Evolutionary conservation across 2,888 invertebrate genomes (phyloP).

Genomic region (Clistopyga incitator): DNA sequence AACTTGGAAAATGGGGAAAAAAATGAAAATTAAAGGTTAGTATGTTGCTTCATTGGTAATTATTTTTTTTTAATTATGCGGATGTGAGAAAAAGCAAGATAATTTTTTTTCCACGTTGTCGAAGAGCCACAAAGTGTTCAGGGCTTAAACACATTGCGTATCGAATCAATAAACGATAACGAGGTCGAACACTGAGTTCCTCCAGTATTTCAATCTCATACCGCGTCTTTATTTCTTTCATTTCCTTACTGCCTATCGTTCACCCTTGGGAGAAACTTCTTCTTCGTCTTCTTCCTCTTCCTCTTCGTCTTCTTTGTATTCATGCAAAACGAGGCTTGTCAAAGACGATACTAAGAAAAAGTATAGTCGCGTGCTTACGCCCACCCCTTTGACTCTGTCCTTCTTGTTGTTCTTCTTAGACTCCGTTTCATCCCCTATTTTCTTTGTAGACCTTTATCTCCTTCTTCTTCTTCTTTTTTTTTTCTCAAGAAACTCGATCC

Average conservation of each 20-base stretch:
- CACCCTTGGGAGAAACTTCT: constrained; percentile 8
- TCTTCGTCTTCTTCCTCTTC: constrained; percentile 36
- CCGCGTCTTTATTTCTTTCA: not conserved
- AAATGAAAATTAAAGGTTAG: no score
- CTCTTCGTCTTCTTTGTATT: constrained; percentile 66
- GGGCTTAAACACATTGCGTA: constrained; percentile 14
- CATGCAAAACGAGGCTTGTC: constrained; percentile 82
- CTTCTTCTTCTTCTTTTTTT: constrained; percentile 23
- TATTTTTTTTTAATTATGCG: no score
- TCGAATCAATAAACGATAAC: constrained; percentile 79
- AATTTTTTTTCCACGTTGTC: not conserved
- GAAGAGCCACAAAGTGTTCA: not conserved
- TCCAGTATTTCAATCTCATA: not conserved
- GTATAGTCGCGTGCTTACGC: constrained; percentile 73
- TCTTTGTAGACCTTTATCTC: constrained; percentile 24
- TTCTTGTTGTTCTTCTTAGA: constrained; percentile 56
- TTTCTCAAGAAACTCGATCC: constrained; percentile 43
- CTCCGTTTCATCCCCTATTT: constrained; percentile 31
- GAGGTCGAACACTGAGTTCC: constrained; percentile 72
- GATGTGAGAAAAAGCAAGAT: not conserved
- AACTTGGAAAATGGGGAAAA: no score
- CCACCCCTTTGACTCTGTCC: constrained; percentile 48
- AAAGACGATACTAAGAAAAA: constrained; percentile 68
- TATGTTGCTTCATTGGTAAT: no score
- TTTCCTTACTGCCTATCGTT: constrained; percentile 6